Conservation (phyloP, 2,797 vertebrate genomes). For the Protonibea diacanthus region DNA sequence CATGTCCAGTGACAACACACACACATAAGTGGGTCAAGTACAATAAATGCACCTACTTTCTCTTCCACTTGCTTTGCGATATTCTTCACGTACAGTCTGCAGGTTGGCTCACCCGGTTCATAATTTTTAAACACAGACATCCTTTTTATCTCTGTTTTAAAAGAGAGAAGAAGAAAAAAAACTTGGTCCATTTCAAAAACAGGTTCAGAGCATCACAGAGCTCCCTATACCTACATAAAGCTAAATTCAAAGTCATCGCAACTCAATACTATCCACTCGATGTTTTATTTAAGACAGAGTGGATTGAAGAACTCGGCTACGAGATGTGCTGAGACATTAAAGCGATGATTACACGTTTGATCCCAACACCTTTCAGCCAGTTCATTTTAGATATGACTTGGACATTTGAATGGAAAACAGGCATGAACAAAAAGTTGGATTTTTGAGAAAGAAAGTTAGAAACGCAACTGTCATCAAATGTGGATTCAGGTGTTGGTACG, state of each 20-base stretch:
- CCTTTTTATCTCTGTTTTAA: conserved; percentile 92
- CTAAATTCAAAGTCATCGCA: conserved; percentile 43
- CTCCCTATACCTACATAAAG: conserved; percentile 20
- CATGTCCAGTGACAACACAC: conserved; percentile 9
- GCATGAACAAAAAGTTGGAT: background rate
- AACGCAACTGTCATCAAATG: background rate
- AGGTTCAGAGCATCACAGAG: conserved; percentile 54
- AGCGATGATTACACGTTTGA: conserved; percentile 25
- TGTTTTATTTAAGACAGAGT: conserved; percentile 46
- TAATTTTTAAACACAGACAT: conserved; percentile 97
- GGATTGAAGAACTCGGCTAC: background rate
- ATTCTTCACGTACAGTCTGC: conserved; percentile 98
- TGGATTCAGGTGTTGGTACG: background rate
- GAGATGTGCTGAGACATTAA: conserved; percentile 7
- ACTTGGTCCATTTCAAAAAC: conserved; percentile 51
- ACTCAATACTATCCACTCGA: conserved; percentile 26
- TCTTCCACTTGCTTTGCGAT: conserved; percentile 96
- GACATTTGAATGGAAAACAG: conserved; percentile 3
- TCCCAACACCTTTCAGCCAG: conserved; percentile 3
- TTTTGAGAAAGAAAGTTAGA: background rate
- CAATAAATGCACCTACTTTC: conserved; percentile 86
- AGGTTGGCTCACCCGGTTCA: conserved; percentile 96
- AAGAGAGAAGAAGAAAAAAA: conserved; percentile 33
- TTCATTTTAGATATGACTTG: conserved; percentile 7
- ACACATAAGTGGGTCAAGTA: conserved; percentile 35